Evolutionary conservation across 2,113 vertebrate genomes (phyloP).

Genomic region (Myotis davidii): DNA sequence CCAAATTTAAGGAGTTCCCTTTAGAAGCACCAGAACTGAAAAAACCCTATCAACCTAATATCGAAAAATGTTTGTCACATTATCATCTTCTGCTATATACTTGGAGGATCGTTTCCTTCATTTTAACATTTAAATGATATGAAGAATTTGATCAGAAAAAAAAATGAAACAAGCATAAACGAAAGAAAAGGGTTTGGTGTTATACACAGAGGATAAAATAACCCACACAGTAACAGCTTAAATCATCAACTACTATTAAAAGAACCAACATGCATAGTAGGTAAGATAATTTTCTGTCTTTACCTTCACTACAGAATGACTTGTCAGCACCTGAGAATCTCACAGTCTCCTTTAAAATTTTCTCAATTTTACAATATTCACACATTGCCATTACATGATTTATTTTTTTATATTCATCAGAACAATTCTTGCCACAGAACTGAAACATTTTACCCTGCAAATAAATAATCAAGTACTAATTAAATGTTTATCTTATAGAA

Average conservation of each 20-base stretch:
- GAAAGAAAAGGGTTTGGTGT: neutral
- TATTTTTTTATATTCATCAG: conserved; percentile 93
- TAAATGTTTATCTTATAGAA: conserved; percentile 49
- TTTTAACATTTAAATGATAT: conserved; percentile 13
- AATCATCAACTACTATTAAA: conserved; percentile 44
- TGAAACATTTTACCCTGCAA: conserved; percentile 94
- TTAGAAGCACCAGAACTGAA: neutral
- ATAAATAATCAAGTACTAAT: conserved; percentile 68
- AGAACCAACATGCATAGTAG: conserved; percentile 17
- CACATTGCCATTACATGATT: conserved; percentile 90
- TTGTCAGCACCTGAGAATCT: conserved; percentile 92
- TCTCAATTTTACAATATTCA: conserved; percentile 96
- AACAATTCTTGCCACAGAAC: conserved; percentile 92
- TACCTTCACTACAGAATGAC: conserved; percentile 97
- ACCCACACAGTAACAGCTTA: neutral
- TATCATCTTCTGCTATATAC: neutral
- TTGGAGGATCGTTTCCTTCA: conserved; percentile 21
- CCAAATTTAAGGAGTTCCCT: conserved; percentile 6
- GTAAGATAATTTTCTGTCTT: conserved; percentile 66
- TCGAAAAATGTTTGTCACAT: conserved; percentile 12
- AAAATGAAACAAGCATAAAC: neutral
- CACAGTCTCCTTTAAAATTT: conserved; percentile 92
- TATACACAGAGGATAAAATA: neutral
- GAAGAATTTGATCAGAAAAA: neutral
- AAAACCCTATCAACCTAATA: neutral